Percentiles rank a stretch among this genome's conserved stretches.
Evolutionary conservation across 2,888 invertebrate species (phyloP).

Genomic region (Linyphia triangularis): DNA sequence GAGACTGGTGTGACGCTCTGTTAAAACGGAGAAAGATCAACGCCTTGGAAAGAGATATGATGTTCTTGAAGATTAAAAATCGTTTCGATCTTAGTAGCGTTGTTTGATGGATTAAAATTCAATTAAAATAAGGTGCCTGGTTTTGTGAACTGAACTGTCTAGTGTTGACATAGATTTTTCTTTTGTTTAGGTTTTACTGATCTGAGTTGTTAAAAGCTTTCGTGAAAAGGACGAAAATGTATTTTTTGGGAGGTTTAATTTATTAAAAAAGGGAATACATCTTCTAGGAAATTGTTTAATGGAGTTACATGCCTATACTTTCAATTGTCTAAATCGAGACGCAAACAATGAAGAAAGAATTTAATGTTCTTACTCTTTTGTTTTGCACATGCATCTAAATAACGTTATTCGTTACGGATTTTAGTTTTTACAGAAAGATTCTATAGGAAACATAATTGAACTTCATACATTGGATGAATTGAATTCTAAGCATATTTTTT

Average conservation of each 20-base stretch:
- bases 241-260: slow-evolving; percentile 2
- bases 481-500: too few relatives aligned
- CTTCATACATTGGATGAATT: too few relatives aligned
- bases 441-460: too few relatives aligned
- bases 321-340: too few relatives aligned
- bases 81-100: slow-evolving; percentile 28
- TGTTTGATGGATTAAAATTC: slow-evolving; percentile 70
- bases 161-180: slow-evolving; percentile 50
- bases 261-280: not conserved
- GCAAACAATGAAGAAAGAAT: too few relatives aligned
- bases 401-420: too few relatives aligned
- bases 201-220: not conserved
- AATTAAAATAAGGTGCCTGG: slow-evolving; percentile 55
- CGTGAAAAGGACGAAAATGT: not conserved
- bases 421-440: too few relatives aligned
- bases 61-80: slow-evolving; percentile 61
- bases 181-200: slow-evolving; percentile 16
- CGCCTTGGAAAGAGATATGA: not conserved
- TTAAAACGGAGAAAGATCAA: slow-evolving; percentile 47
- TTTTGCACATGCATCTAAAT: too few relatives aligned
- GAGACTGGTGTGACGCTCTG: not conserved
- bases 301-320: not conserved
- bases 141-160: slow-evolving; percentile 30
- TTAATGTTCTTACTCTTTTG: too few relatives aligned
- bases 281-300: not conserved